A percentile compares a stretch with the other conserved stretches of the same genome.
Evolutionary conservation across 2,888 invertebrate species (phyloP).

Genomic region (Branchinecta sandiegonensis): DNA sequence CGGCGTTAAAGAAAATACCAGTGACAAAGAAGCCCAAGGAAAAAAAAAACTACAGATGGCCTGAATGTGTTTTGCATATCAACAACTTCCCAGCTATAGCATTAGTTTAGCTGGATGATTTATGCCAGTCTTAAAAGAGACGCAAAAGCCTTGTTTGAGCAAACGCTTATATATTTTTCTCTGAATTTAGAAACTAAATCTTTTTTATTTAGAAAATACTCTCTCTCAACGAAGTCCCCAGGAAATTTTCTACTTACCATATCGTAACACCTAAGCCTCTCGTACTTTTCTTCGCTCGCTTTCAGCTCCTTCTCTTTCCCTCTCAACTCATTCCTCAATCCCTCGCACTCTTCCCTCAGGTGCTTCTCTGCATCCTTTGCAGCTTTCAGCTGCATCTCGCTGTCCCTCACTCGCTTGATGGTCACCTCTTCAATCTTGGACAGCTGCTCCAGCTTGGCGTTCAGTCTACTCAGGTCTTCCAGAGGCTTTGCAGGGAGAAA

Average conservation of each 20-base stretch:
- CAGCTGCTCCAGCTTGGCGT: constrained; percentile 3
- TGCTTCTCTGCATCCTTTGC: constrained; percentile 3
- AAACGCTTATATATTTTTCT: too few relatives aligned
- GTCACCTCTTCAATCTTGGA: not conserved
- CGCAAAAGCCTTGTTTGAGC: too few relatives aligned
- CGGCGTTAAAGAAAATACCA: too few relatives aligned
- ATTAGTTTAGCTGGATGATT: too few relatives aligned
- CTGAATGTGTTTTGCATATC: too few relatives aligned
- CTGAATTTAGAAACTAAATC: too few relatives aligned
- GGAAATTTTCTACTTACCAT: not conserved
- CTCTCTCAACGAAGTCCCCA: too few relatives aligned
- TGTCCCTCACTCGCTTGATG: not conserved
- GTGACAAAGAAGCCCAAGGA: too few relatives aligned
- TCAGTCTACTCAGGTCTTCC: not conserved
- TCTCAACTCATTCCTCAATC: not conserved
- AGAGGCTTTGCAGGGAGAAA: not conserved
- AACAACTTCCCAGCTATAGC: too few relatives aligned
- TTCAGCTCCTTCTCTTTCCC: not conserved
- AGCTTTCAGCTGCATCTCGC: not conserved
- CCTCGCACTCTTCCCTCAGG: not conserved
- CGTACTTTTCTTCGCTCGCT: not conserved
- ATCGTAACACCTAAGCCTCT: not conserved
- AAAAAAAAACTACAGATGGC: too few relatives aligned
- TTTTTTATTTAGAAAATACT: too few relatives aligned
- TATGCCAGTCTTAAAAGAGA: too few relatives aligned